Conservation (phyloP, 2,888 invertebrate genomes). For the Entomobrya proxima region DNA sequence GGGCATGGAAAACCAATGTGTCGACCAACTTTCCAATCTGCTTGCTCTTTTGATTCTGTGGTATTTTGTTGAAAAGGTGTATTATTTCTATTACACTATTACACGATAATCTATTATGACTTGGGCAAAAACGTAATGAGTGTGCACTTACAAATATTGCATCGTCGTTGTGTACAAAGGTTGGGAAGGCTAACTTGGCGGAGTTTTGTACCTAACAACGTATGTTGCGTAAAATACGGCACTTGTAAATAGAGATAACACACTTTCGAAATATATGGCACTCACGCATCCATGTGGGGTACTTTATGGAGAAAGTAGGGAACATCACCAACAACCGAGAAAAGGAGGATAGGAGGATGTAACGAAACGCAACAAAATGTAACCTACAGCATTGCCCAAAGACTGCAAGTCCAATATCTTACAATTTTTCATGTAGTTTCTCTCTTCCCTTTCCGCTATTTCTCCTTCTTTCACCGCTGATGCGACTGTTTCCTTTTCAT, state of each 20-base stretch:
- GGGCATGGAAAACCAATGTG: too few relatives aligned
- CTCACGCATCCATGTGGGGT: background rate
- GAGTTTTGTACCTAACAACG: background rate
- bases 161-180: background rate
- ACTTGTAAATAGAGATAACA: background rate
- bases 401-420: conserved; percentile 36
- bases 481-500: conserved; percentile 26
- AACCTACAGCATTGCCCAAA: conserved; percentile 43
- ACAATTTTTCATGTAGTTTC: conserved; percentile 38
- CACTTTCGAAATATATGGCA: background rate
- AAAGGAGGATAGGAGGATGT: conserved; percentile 13
- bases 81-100: too few relatives aligned
- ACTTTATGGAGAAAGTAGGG: background rate
- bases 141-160: background rate
- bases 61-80: too few relatives aligned
- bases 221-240: background rate
- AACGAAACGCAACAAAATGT: conserved; percentile 30
- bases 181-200: background rate
- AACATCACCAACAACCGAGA: background rate
- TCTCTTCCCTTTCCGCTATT: conserved; percentile 35
- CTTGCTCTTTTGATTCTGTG: too few relatives aligned
- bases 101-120: too few relatives aligned
- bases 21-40: too few relatives aligned
- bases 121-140: background rate
- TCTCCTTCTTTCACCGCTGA: background rate